Evolutionary conservation across 2,797 vertebrate genomes (phyloP).

Genomic region (Chiropotes sagulatus): DNA sequence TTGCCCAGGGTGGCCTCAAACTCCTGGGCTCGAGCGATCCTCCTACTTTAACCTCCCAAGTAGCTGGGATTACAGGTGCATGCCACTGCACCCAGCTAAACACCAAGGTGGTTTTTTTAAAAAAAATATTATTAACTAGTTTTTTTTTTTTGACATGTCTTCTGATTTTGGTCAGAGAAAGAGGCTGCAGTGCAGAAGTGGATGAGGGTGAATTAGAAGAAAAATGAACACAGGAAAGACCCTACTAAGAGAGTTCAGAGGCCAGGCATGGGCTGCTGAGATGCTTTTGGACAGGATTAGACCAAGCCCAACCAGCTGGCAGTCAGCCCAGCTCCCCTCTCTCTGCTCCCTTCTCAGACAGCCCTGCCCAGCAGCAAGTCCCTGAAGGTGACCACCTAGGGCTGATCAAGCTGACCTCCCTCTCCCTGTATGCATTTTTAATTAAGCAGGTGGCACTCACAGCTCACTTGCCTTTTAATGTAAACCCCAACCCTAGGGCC

Average conservation of each 20-base stretch:
- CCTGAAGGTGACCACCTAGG: constrained; percentile 19
- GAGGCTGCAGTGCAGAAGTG: not conserved
- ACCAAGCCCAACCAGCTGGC: not conserved
- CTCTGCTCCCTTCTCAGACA: not conserved
- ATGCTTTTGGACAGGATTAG: not conserved
- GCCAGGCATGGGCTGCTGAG: not conserved
- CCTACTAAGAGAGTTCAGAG: not conserved
- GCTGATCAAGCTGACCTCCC: not conserved
- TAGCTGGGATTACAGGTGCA: not conserved
- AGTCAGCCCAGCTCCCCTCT: not conserved
- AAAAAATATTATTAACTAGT: not conserved
- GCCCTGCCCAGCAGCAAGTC: not conserved
- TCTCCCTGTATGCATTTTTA: constrained; percentile 25
- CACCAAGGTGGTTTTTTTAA: not conserved
- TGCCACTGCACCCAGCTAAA: not conserved
- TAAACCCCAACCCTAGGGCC: constrained; percentile 44
- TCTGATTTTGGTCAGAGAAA: not conserved
- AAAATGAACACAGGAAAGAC: not conserved
- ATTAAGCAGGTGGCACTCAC: constrained; percentile 34
- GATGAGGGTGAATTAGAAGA: not conserved
- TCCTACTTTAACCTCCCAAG: not conserved
- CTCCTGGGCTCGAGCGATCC: not conserved
- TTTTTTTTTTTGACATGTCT: not conserved
- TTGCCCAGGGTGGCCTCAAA: not conserved
- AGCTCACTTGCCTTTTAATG: constrained; percentile 47